Conservation (phyloP, 2,888 invertebrate genomes). For the Maniola hyperantus region DNA sequence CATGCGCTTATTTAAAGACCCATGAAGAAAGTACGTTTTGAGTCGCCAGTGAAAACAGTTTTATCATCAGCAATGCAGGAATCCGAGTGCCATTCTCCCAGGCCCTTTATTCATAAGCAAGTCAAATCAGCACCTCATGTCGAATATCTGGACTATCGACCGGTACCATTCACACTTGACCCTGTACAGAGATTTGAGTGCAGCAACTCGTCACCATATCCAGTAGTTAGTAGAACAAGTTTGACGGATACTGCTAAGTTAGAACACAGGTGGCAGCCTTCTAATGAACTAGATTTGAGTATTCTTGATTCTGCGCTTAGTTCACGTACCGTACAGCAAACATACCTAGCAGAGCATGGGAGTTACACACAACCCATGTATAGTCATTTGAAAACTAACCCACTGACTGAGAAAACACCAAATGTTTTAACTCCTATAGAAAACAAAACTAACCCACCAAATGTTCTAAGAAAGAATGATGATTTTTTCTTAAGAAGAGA, state of each 20-base stretch:
- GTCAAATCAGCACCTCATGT: conserved; percentile 47
- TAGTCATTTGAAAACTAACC: conserved; percentile 13
- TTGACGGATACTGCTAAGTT: conserved; percentile 42
- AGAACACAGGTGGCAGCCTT: conserved; percentile 54
- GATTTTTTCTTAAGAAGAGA: conserved; percentile 67
- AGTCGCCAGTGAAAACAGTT: conserved; percentile 52
- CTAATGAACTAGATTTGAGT: conserved; percentile 70
- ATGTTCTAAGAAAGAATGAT: conserved; percentile 54
- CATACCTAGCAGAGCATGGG: conserved; percentile 38
- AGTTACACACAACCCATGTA: conserved; percentile 1
- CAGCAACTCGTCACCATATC: conserved; percentile 67
- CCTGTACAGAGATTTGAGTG: conserved; percentile 64
- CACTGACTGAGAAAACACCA: conserved; percentile 19
- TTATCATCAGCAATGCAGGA: conserved; percentile 55
- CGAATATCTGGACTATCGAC: conserved; percentile 39
- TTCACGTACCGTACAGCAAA: not conserved
- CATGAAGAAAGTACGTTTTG: conserved; percentile 78
- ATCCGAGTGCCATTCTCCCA: conserved; percentile 70
- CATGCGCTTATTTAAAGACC: conserved; percentile 15
- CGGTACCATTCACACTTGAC: conserved; percentile 58
- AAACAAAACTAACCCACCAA: conserved; percentile 50
- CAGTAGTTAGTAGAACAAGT: conserved; percentile 56
- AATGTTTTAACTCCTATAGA: conserved; percentile 49
- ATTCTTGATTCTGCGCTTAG: conserved; percentile 56
- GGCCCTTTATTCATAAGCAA: conserved; percentile 62